These are phyloP conservation scores for Sebastes vulpes DNA, from an alignment of 2,797 vertebrate genomes.

Conservation along the genomic window DNA sequence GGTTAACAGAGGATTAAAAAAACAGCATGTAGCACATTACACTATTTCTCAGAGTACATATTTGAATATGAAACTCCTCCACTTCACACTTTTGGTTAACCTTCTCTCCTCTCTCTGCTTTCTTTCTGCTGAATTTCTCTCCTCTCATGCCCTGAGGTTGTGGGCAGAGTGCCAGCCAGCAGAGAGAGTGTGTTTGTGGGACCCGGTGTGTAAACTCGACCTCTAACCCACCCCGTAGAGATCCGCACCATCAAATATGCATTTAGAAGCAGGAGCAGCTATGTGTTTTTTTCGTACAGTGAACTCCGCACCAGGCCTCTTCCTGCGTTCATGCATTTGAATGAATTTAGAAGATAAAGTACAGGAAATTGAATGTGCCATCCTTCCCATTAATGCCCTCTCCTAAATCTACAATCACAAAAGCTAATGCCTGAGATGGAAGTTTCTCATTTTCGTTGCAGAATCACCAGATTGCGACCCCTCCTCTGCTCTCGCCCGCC, in stretches of 20 bases:
- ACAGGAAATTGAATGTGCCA: neutral
- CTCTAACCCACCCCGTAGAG: slow-evolving; percentile 39
- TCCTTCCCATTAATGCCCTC: slow-evolving; percentile 6
- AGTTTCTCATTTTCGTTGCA: slow-evolving; percentile 1
- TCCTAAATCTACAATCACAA: neutral
- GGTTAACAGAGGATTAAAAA: slow-evolving; percentile 12
- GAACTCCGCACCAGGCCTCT: neutral
- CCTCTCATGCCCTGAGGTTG: slow-evolving; percentile 25
- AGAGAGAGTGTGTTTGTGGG: slow-evolving; percentile 19
- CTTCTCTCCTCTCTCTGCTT: slow-evolving; percentile 5
- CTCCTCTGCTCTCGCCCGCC: neutral
- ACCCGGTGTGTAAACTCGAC: slow-evolving; percentile 42
- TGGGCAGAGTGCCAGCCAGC: slow-evolving; percentile 46
- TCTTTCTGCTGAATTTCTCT: slow-evolving; percentile 14
- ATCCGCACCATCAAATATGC: slow-evolving; percentile 42
- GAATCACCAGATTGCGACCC: slow-evolving; percentile 20
- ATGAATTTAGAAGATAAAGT: slow-evolving; percentile 2
- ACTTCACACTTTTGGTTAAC: slow-evolving; percentile 10
- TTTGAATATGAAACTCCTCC: slow-evolving; percentile 15
- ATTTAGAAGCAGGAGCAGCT: slow-evolving; percentile 5
- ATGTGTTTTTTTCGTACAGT: neutral
- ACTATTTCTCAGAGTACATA: slow-evolving; percentile 14
- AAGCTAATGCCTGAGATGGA: neutral
- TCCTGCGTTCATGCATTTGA: neutral
- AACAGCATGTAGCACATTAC: slow-evolving; percentile 4